Evolutionary conservation across 2,113 vertebrate genomes (phyloP).

Genomic region (Ameiurus melas): DNA sequence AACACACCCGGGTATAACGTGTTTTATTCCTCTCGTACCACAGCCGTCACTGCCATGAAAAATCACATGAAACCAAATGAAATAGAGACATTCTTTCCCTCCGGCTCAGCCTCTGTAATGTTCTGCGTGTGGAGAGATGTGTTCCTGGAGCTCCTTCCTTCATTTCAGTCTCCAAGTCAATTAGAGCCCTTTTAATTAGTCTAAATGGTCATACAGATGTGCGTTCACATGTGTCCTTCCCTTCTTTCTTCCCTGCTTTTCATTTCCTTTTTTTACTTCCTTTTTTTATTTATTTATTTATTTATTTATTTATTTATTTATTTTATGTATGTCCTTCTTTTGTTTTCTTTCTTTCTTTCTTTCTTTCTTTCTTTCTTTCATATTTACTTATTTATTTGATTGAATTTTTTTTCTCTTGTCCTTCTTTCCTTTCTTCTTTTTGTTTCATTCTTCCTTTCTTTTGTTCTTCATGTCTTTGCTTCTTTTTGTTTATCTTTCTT

Average conservation of each 20-base stretch:
- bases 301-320: not conserved
- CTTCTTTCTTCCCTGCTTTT: too few relatives aligned
- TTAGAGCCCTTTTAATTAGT: not conserved
- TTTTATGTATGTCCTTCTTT: too few relatives aligned
- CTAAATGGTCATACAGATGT: too few relatives aligned
- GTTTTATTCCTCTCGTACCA: too few relatives aligned
- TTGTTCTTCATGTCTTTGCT: not conserved
- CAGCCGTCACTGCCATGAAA: too few relatives aligned
- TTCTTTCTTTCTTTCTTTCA: not conserved
- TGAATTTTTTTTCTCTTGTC: too few relatives aligned
- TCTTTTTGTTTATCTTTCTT: not conserved
- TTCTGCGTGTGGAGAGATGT: not conserved
- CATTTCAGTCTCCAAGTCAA: not conserved
- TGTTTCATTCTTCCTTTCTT: not conserved
- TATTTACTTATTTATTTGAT: too few relatives aligned
- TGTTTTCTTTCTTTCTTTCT: not conserved
- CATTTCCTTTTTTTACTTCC: too few relatives aligned
- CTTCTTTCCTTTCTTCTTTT: not conserved
- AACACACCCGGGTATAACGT: too few relatives aligned
- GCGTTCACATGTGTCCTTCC: not conserved
- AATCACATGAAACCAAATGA: too few relatives aligned
- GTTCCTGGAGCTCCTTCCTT: too few relatives aligned
- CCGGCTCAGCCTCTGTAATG: fast-evolving
- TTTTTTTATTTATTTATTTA: not conserved
- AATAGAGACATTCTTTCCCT: too few relatives aligned